A percentile compares a stretch with the other conserved stretches of the same genome.
Conservation (phyloP, 2,797 vertebrate species). For the Tangara arthus region DNA sequence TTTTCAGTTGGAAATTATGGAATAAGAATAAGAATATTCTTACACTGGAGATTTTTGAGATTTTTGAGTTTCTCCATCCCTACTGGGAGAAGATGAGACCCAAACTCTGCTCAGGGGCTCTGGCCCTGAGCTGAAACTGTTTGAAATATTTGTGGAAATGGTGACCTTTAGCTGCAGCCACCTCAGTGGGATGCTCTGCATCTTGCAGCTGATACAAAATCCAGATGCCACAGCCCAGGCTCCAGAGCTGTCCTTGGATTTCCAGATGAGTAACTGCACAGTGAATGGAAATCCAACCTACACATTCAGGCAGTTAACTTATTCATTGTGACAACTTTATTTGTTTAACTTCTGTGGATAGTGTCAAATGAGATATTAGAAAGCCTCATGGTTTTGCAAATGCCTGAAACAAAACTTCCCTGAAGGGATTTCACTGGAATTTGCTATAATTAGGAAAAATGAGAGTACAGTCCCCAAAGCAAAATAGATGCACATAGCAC, state of each 20-base stretch:
- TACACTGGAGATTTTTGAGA: not conserved
- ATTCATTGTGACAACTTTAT: not conserved
- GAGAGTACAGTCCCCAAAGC: not conserved
- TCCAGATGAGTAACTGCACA: not conserved
- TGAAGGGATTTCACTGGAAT: conserved; percentile 19
- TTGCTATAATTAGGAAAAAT: conserved; percentile 50
- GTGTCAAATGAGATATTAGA: conserved; percentile 35
- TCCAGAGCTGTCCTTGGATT: not conserved
- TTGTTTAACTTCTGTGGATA: conserved; percentile 10
- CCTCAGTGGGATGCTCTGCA: not conserved
- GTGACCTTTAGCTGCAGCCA: not conserved
- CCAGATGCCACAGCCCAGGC: not conserved
- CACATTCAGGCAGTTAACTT: conserved; percentile 4
- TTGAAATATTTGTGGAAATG: not conserved
- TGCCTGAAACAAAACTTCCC: not conserved
- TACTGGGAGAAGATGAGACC: not conserved
- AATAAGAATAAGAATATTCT: not conserved
- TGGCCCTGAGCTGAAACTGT: not conserved
- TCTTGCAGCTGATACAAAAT: not conserved
- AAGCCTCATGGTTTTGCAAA: conserved; percentile 23
- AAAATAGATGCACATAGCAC: not conserved
- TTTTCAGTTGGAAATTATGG: not conserved
- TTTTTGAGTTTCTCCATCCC: not conserved
- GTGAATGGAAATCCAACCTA: not conserved
- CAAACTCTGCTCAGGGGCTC: not conserved